Base-by-base conservation (phyloP, 2,113 vertebrate genomes). In the Mohoua ochrocephala region DNA sequence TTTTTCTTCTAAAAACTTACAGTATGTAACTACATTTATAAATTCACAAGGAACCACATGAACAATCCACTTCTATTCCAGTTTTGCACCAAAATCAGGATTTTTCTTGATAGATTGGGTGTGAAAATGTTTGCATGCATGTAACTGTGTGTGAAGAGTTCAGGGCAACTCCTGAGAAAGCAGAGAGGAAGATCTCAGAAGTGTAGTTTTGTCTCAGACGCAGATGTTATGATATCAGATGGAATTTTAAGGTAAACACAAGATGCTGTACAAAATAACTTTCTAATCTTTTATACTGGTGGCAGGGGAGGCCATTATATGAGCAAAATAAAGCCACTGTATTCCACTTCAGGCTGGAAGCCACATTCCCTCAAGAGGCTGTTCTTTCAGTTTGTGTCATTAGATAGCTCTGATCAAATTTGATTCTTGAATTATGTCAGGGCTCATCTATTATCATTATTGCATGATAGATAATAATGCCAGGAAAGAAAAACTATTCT, bases 371-470 rank as follows among this genome's bases (percentile, higher is more conserved):
- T 73, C 0, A 11, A 89, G 84, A 90, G 47, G 61, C 47, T 94
- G 27, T 65, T 91, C 61, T 87, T 94, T 74, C 95, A 64, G 44
- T 84, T 89, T 78, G 70, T 84, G 90, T 63, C 84, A 93, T 93
- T 94, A 94, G 69, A 80, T 84, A 11, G 6, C 69, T 52, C 87
- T 84, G 92, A 94, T 91, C 90, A 84, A 73, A 95, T 94, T 64
- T 84, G 61, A 90, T 87, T 80, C 50, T 45, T 56, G 81, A 87
- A 91, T 96, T 94, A 97, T 81, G 86, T 94, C 95, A 94, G 59
- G 84, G 31, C 56, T 95, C 77, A 92, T 92, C 84, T 96, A 82
- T 96, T 93, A 96, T 60, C 74, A 79, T 94, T 93, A 84, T 87
- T 87, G 65, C 74, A 82, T 65, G 93, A 89, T 73, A 95, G 65